Conservation (phyloP, 2,888 invertebrate genomes). For the Amphipoea oculea region DNA sequence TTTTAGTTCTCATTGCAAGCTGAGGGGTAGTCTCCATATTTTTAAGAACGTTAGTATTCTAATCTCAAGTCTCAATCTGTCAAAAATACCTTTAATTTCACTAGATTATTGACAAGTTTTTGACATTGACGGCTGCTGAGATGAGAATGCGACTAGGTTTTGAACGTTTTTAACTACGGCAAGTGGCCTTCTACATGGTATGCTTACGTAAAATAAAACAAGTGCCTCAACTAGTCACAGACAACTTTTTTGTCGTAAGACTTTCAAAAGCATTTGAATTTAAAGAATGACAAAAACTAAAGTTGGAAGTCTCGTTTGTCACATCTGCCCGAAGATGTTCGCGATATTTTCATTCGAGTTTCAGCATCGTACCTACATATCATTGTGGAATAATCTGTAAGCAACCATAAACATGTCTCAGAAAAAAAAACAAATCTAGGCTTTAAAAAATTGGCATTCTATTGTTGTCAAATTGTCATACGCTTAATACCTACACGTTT, state of each 20-base stretch:
- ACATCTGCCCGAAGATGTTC: not conserved
- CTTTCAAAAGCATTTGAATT: not conserved
- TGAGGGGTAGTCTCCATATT: not conserved
- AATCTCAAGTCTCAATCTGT: not conserved
- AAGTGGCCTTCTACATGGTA: not conserved
- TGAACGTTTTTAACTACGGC: not conserved
- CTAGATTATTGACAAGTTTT: not conserved
- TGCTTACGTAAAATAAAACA: not conserved
- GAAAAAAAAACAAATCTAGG: not conserved
- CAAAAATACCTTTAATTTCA: not conserved
- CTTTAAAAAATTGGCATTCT: constrained; percentile 40
- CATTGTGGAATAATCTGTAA: constrained; percentile 12
- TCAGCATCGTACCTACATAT: not conserved
- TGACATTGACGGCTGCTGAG: not conserved
- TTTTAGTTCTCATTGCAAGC: not conserved
- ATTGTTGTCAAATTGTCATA: constrained; percentile 18
- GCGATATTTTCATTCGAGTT: constrained; percentile 2
- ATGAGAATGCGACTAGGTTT: not conserved
- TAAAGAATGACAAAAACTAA: not conserved
- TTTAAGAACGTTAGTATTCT: not conserved
- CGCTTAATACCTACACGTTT: constrained; percentile 14
- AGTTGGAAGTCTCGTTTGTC: not conserved
- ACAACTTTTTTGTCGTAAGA: not conserved
- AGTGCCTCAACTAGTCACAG: not conserved
- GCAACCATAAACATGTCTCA: constrained; percentile 6